phyloP scores from a whole-genome alignment of 1,140 invertebrate species.

The Spodoptera frugiperda region DNA sequence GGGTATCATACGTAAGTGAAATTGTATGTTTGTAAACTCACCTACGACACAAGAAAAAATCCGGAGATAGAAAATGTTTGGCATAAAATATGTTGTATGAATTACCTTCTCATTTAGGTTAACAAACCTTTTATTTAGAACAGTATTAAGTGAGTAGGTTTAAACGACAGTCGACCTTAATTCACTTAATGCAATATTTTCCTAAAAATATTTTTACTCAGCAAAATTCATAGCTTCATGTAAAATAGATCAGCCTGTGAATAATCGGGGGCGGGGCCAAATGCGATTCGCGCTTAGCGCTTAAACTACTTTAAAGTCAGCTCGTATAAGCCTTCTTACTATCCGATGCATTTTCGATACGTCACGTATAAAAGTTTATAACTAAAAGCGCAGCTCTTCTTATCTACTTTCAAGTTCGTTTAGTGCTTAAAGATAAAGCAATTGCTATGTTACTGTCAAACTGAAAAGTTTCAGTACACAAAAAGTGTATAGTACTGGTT shows the following conservation, averaged over 20 bases:
- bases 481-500: not conserved
- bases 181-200: not conserved
- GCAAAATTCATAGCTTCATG: conserved; percentile 44
- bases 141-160: no score
- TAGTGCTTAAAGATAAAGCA: conserved; percentile 38
- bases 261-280: conserved; percentile 54
- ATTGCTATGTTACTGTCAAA: conserved; percentile 31
- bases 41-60: no score
- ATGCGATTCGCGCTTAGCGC: conserved; percentile 58
- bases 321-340: conserved; percentile 61
- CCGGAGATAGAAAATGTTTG: no score
- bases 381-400: conserved; percentile 50
- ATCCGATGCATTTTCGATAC: conserved; percentile 65
- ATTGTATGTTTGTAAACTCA: no score
- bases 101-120: no score
- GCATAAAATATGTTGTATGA: no score
- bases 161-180: no score
- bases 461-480: conserved; percentile 15
- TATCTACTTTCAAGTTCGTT: conserved; percentile 48
- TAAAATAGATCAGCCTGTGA: conserved; percentile 49
- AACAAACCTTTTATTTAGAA: no score
- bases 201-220: conserved; percentile 18
- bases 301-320: conserved; percentile 68
- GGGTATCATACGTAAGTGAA: no score
- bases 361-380: conserved; percentile 58